Percentiles rank a stretch among this genome's conserved stretches.
phyloP scores from a whole-genome alignment of 2,888 invertebrate species.

The Homarus gammarus region DNA sequence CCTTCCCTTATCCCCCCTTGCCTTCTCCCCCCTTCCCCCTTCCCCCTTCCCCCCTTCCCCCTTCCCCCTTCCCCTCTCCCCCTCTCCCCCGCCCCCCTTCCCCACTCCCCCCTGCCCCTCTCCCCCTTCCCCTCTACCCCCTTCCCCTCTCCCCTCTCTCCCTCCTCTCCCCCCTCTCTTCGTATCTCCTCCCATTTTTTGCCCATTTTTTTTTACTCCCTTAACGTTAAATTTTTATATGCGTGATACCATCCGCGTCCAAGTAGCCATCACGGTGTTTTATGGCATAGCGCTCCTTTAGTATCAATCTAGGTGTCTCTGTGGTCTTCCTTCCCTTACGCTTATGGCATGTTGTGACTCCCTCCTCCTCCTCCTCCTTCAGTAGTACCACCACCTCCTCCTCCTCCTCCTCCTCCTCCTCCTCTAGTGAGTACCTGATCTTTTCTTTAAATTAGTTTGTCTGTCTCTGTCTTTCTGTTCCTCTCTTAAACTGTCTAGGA shows the following conservation, averaged over 20 bases:
- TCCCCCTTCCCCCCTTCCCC: not conserved
- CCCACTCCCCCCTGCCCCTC: conserved; percentile 16
- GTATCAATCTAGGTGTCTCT: not conserved
- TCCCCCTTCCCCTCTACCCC: conserved; percentile 2
- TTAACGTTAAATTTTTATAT: not conserved
- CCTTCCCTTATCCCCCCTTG: no score
- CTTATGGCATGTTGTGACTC: not conserved
- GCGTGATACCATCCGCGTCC: not conserved
- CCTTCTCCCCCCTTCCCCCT: no score
- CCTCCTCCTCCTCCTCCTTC: not conserved
- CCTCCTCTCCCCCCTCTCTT: conserved; percentile 16
- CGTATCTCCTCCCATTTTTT: conserved; percentile 11
- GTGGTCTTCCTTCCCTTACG: not conserved
- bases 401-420: not conserved
- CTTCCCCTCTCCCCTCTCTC: not conserved
- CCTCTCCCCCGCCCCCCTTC: not conserved
- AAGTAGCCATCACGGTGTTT: not conserved
- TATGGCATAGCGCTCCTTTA: not conserved
- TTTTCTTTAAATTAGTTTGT: not conserved
- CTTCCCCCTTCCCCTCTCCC: not conserved
- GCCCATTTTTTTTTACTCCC: no score
- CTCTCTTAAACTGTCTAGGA: not conserved
- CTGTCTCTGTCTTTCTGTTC: not conserved
- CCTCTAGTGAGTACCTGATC: not conserved
- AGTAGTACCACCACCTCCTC: not conserved